Percentiles rank a stretch among this genome's conserved stretches.
Conservation (phyloP, 2,888 invertebrate species). For the Amiota communis region DNA sequence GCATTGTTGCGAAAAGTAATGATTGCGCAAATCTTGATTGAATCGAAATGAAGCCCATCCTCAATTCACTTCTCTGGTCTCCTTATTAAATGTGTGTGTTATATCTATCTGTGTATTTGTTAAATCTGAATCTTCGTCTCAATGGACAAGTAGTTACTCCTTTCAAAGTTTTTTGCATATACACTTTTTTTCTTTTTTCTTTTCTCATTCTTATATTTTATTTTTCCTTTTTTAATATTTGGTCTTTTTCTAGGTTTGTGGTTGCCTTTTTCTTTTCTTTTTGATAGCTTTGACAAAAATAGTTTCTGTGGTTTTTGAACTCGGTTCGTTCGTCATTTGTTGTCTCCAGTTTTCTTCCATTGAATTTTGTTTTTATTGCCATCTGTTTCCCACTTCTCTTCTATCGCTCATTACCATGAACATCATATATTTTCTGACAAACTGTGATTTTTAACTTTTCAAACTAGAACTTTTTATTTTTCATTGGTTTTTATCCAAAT, state of each 20-base stretch:
- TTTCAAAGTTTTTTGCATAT: background rate
- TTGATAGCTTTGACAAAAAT: slow-evolving; percentile 37
- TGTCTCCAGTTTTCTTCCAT: no score
- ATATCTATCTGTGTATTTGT: background rate
- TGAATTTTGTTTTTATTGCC: slow-evolving; percentile 26
- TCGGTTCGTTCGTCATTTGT: background rate
- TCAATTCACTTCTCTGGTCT: no score
- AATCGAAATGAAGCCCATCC: slow-evolving; percentile 17
- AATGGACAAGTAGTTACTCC: background rate
- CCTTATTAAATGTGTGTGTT: no score
- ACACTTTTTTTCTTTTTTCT: background rate
- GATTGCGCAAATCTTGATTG: slow-evolving; percentile 31
- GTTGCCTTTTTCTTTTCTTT: background rate
- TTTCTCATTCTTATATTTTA: background rate
- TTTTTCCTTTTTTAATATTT: slow-evolving; percentile 33
- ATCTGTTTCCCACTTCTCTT: background rate
- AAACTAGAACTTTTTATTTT: background rate
- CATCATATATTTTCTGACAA: no score
- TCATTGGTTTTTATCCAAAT: slow-evolving; percentile 6
- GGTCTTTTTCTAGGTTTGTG: slow-evolving; percentile 37
- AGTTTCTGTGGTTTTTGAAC: slow-evolving; percentile 32
- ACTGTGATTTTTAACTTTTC: no score
- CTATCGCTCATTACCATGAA: background rate
- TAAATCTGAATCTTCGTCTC: background rate
- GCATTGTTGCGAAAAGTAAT: background rate